Evolutionary conservation across 2,113 vertebrate species (phyloP).

Genomic region (Python bivittatus): DNA sequence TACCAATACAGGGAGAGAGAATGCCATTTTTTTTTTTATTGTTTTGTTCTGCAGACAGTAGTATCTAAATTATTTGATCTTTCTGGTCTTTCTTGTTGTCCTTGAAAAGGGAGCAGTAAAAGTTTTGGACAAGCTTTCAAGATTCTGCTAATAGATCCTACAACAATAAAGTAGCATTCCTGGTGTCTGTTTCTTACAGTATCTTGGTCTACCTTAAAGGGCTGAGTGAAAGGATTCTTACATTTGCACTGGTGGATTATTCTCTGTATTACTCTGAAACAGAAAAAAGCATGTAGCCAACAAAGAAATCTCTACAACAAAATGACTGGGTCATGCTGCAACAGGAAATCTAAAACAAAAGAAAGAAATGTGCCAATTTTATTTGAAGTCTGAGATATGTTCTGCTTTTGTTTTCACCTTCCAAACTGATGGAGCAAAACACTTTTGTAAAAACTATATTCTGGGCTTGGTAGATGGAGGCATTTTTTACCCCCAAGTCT

Average conservation of each 20-base stretch:
- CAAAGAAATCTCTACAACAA: slow-evolving; percentile 32
- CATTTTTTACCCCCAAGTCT: slow-evolving; percentile 30
- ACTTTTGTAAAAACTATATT: not conserved
- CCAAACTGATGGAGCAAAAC: not conserved
- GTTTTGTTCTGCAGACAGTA: not conserved
- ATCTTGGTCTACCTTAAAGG: not conserved
- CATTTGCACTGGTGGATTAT: not conserved
- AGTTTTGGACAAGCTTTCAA: not conserved
- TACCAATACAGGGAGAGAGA: accelerated
- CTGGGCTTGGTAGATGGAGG: not conserved
- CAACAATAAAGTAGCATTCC: not conserved
- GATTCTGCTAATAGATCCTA: not conserved
- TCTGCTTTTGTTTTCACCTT: not conserved
- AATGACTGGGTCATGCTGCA: slow-evolving; percentile 15
- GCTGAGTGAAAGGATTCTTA: not conserved
- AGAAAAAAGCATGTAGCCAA: not conserved
- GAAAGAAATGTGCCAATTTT: not conserved
- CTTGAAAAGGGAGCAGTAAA: not conserved
- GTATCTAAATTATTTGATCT: slow-evolving; percentile 20
- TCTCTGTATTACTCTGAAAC: slow-evolving; percentile 28
- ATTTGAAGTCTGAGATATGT: not conserved
- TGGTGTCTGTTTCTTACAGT: not conserved
- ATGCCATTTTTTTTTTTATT: not conserved
- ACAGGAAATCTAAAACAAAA: slow-evolving; percentile 27
- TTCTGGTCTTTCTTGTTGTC: not conserved